Percentiles rank a stretch among this genome's conserved stretches.
Conservation (phyloP, 2,113 vertebrate species). For the Pelecanoides urinatrix region DNA sequence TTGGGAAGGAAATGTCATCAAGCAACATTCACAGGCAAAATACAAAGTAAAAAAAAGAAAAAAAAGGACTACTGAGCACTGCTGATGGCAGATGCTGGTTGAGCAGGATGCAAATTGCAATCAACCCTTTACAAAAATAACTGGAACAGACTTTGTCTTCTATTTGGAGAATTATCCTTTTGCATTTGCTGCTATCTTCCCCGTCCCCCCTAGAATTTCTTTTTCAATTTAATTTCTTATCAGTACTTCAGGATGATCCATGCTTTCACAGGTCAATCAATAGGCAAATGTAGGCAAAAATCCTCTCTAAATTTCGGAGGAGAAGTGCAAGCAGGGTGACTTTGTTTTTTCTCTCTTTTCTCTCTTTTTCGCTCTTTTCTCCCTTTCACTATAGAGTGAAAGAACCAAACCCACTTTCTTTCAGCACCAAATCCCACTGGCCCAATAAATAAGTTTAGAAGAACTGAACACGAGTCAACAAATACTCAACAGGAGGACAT, state of each 20-base stretch:
- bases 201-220: neutral
- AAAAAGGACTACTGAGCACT: neutral
- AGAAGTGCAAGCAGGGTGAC: neutral
- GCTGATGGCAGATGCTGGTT: slow-evolving; percentile 62
- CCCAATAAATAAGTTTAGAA: neutral
- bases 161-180: slow-evolving; percentile 46
- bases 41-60: neutral
- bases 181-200: neutral
- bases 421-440: neutral
- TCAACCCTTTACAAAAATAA: slow-evolving; percentile 67
- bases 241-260: neutral
- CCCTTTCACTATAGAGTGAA: neutral
- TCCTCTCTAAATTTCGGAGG: neutral
- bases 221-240: neutral
- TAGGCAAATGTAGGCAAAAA: neutral
- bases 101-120: slow-evolving; percentile 70
- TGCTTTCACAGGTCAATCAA: neutral
- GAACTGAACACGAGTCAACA: neutral
- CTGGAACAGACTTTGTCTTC: slow-evolving; percentile 63
- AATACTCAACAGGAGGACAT: neutral
- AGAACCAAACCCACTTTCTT: neutral
- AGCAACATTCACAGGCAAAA: slow-evolving; percentile 58
- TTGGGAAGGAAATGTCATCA: slow-evolving; percentile 56
- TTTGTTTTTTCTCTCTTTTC: neutral
- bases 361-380: no score